phyloP scores from a whole-genome alignment of 2,888 invertebrate genomes.

The Griposia aprilina region DNA sequence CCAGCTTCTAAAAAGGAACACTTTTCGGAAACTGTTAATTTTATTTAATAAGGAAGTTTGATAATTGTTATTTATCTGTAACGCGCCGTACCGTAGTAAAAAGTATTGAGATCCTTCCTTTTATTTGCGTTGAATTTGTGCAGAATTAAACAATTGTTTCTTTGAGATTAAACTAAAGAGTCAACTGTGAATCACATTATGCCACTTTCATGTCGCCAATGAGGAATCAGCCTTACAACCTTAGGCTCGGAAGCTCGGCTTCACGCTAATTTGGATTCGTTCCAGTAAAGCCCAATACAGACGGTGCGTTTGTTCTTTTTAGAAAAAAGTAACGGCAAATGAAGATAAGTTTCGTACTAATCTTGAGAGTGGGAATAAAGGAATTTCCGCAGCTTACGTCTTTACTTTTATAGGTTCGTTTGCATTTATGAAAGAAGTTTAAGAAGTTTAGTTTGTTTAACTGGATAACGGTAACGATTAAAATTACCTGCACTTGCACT shows the following conservation, averaged over 20 bases:
- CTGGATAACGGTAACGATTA: constrained; percentile 6
- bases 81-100: neutral
- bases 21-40: neutral
- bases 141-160: neutral
- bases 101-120: neutral
- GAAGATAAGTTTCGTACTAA: constrained; percentile 47
- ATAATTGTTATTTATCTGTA: neutral
- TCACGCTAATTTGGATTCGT: constrained; percentile 65
- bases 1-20: neutral
- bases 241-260: constrained; percentile 61
- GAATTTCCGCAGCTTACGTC: constrained; percentile 42
- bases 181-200: neutral
- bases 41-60: neutral
- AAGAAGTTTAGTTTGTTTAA: too few species aligned
- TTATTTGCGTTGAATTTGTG: neutral
- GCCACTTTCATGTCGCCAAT: neutral
- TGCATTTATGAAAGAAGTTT: constrained; percentile 43
- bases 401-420: constrained; percentile 27
- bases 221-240: constrained; percentile 49
- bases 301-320: constrained; percentile 34
- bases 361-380: constrained; percentile 41
- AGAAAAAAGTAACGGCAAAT: constrained; percentile 35
- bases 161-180: neutral
- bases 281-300: constrained; percentile 66
- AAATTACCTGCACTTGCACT: neutral